Conservation (phyloP, 2,888 invertebrate species). For the Tetrapedia diversipes region DNA sequence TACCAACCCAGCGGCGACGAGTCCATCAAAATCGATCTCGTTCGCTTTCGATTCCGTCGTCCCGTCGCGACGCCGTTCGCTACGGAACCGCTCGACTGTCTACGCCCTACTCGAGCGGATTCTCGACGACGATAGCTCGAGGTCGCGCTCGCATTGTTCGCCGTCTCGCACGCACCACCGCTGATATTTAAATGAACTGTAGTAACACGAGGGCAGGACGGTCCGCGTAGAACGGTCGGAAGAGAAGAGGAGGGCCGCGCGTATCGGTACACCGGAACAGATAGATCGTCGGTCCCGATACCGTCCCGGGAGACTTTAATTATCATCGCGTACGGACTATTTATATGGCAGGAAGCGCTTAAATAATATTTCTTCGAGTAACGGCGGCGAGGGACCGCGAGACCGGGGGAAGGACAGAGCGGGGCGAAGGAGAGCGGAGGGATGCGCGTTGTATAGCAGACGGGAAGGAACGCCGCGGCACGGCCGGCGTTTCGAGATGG, state of each 20-base stretch:
- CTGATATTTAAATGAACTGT: constrained; percentile 49
- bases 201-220: background rate
- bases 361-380: constrained; percentile 81
- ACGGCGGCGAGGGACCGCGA: constrained; percentile 16
- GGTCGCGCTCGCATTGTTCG: constrained; percentile 47
- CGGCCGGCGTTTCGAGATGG: constrained; percentile 72
- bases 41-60: background rate
- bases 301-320: constrained; percentile 77
- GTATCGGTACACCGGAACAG: constrained; percentile 65
- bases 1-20: constrained; percentile 23
- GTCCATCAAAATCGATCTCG: constrained; percentile 26
- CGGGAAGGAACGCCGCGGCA: constrained; percentile 62
- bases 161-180: constrained; percentile 35
- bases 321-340: constrained; percentile 81
- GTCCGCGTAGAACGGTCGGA: constrained; percentile 22
- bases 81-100: background rate
- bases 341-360: constrained; percentile 82
- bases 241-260: constrained; percentile 17
- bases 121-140: constrained; percentile 22
- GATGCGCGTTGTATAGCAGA: too few relatives aligned
- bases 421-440: constrained; percentile 43
- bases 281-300: constrained; percentile 73
- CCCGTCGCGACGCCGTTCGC: background rate
- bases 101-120: background rate
- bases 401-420: constrained; percentile 47